phyloP scores from a whole-genome alignment of 1,140 invertebrate species.

The Octopus bimaculoides region DNA sequence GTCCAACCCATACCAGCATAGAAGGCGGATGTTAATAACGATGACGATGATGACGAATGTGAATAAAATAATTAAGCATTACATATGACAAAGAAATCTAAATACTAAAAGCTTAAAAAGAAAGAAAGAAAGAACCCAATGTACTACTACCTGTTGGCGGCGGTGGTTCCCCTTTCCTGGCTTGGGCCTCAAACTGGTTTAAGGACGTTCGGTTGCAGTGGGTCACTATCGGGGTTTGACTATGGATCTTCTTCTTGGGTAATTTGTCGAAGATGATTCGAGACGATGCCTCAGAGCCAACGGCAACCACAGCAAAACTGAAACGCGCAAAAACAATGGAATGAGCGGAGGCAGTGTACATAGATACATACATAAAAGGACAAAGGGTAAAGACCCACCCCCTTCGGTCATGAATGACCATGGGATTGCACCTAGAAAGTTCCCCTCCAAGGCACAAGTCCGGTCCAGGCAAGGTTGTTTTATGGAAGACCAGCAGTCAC shows the following conservation, averaged over 20 bases:
- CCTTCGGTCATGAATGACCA: too few relatives aligned
- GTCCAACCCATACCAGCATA: too few relatives aligned
- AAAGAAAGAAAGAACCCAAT: not conserved
- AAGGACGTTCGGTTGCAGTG: slow-evolving; percentile 90
- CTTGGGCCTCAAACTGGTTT: slow-evolving; percentile 63
- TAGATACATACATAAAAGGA: too few relatives aligned
- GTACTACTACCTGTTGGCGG: slow-evolving; percentile 21
- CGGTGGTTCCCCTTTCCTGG: slow-evolving; percentile 49
- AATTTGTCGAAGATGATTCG: slow-evolving; percentile 87
- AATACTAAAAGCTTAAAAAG: not conserved
- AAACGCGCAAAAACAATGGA: slow-evolving; percentile 12
- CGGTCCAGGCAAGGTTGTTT: too few relatives aligned
- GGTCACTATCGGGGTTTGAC: slow-evolving; percentile 90
- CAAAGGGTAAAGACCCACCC: too few relatives aligned
- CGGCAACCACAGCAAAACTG: slow-evolving; percentile 54
- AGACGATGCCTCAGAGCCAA: slow-evolving; percentile 81
- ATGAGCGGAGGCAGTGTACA: not conserved
- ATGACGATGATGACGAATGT: too few relatives aligned
- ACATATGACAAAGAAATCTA: too few relatives aligned
- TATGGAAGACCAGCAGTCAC: too few relatives aligned
- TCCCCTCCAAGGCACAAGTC: too few relatives aligned
- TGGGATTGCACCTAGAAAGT: too few relatives aligned
- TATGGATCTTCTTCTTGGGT: slow-evolving; percentile 91
- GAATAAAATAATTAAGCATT: too few relatives aligned
- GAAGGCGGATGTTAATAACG: too few relatives aligned